phyloP scores from a whole-genome alignment of 2,888 invertebrate species.

The Rhorus exstirpatorius region DNA sequence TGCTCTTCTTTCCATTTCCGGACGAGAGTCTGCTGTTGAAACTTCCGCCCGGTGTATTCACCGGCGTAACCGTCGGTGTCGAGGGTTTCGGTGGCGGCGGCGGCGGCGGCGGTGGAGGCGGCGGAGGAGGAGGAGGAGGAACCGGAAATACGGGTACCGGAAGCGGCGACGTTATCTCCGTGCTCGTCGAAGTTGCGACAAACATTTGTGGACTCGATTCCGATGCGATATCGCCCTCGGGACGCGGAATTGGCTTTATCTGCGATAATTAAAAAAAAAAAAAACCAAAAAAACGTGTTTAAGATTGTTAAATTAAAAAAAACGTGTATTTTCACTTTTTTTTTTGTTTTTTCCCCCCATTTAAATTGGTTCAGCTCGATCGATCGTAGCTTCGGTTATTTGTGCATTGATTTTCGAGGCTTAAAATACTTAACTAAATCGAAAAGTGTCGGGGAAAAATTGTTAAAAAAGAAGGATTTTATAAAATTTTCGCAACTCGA shows the following conservation, averaged over 20 bases:
- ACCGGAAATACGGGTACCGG: conserved; percentile 69
- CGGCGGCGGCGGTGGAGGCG: conserved; percentile 76
- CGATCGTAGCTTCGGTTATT: too few species aligned
- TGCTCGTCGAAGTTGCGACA: conserved; percentile 84
- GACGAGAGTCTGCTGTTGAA: conserved; percentile 75
- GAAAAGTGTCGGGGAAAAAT: too few species aligned
- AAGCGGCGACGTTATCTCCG: conserved; percentile 83
- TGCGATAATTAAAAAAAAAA: conserved; percentile 77
- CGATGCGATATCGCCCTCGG: conserved; percentile 90
- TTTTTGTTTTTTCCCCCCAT: too few species aligned
- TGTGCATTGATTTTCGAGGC: too few species aligned
- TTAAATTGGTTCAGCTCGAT: too few species aligned
- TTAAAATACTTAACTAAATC: too few species aligned
- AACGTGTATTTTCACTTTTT: too few species aligned
- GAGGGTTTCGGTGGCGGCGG: conserved; percentile 77
- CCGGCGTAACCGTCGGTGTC: conserved; percentile 55
- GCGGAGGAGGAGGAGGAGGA: conserved; percentile 76
- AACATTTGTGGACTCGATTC: conserved; percentile 92
- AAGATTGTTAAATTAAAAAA: background rate
- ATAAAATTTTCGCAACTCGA: too few species aligned
- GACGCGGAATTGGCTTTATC: conserved; percentile 93
- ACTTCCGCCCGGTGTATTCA: conserved; percentile 67
- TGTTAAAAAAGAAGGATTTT: too few species aligned
- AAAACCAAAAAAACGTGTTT: conserved; percentile 15
- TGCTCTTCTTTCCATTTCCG: conserved; percentile 80